A percentile compares a stretch with the other conserved stretches of the same genome.
These are phyloP conservation scores for Dolichopus griseipennis DNA, from an alignment of 2,888 invertebrate species.

Conservation along the genomic window DNA sequence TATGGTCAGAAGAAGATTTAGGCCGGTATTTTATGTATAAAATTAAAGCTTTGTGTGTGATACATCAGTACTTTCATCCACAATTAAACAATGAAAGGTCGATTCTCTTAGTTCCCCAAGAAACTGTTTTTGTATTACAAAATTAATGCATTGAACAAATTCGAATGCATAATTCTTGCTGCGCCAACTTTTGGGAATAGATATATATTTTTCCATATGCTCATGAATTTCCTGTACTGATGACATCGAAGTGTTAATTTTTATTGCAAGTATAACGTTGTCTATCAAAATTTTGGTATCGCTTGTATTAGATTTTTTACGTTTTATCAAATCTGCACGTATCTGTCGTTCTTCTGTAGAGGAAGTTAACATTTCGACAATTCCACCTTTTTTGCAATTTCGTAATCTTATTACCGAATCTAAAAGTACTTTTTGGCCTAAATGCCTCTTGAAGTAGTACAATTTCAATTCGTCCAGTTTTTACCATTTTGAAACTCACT, in stretches of 20 bases:
- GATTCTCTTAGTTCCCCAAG: conserved; percentile 7
- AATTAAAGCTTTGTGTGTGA: conserved; percentile 13
- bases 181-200: too few species aligned
- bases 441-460: conserved; percentile 7
- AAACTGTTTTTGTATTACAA: background rate
- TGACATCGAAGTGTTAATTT: too few species aligned
- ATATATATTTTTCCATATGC: too few species aligned
- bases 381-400: too few species aligned
- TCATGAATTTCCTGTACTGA: conserved; percentile 12
- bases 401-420: conserved; percentile 12
- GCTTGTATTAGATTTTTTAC: too few species aligned
- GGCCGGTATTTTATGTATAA: conserved; percentile 14
- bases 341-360: conserved; percentile 11
- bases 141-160: conserved; percentile 9
- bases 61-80: conserved; percentile 14
- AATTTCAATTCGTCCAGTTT: conserved; percentile 4
- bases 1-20: background rate
- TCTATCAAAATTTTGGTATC: too few species aligned
- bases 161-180: conserved; percentile 13
- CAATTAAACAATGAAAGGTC: conserved; percentile 13
- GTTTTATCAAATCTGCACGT: conserved; percentile 14
- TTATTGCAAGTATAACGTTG: too few species aligned
- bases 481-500: conserved; percentile 3
- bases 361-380: conserved; percentile 11
- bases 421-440: conserved; percentile 13